Percentiles rank a stretch among this genome's conserved stretches.
Conservation (phyloP, 2,888 invertebrate species). For the Melanostoma mellinum region DNA sequence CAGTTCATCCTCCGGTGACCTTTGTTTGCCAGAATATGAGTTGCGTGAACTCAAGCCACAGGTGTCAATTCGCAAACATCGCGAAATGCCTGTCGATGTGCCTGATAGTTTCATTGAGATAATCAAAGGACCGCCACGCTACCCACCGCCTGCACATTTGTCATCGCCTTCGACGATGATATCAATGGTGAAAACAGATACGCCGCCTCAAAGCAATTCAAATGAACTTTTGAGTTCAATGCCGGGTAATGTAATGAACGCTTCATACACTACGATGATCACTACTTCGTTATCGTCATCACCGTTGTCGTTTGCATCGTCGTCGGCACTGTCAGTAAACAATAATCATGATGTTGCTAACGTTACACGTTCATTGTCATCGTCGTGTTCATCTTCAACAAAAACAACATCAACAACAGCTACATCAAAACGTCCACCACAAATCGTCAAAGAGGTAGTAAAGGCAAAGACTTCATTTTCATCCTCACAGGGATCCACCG, state of each 20-base stretch:
- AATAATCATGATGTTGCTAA: slow-evolving; percentile 58
- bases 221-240: slow-evolving; percentile 51
- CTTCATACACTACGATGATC: slow-evolving; percentile 55
- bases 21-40: slow-evolving; percentile 80
- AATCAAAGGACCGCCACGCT: slow-evolving; percentile 89
- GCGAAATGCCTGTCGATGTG: slow-evolving; percentile 93
- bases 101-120: slow-evolving; percentile 93
- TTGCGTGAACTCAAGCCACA: slow-evolving; percentile 75
- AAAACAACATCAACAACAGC: slow-evolving; percentile 59
- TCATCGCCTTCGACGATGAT: slow-evolving; percentile 79
- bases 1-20: slow-evolving; percentile 76
- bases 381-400: slow-evolving; percentile 51
- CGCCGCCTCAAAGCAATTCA: slow-evolving; percentile 74
- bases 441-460: slow-evolving; percentile 75
- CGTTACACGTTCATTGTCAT: slow-evolving; percentile 68
- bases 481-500: slow-evolving; percentile 75
- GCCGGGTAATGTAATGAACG: slow-evolving; percentile 58
- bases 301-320: slow-evolving; percentile 63
- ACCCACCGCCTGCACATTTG: slow-evolving; percentile 84
- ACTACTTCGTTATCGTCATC: slow-evolving; percentile 68
- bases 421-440: slow-evolving; percentile 74
- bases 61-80: slow-evolving; percentile 78
- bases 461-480: slow-evolving; percentile 77
- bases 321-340: slow-evolving; percentile 52
- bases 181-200: slow-evolving; percentile 78